Evolutionary conservation across 2,113 vertebrate species (phyloP).

Genomic region (Dolichotis patagonum): DNA sequence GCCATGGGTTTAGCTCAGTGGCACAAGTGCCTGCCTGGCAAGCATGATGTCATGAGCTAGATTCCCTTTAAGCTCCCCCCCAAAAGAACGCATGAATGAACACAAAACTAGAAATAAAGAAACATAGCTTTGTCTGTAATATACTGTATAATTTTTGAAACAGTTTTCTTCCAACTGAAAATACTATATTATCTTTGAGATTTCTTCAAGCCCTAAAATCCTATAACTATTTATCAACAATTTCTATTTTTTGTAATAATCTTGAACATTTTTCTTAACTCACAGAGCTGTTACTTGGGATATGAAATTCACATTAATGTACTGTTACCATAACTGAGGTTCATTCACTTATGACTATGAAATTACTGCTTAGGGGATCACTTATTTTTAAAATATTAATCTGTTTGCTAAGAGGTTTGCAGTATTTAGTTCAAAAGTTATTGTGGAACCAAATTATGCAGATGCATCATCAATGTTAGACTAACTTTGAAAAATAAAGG

Average conservation of each 20-base stretch:
- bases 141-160: not conserved
- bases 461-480: not conserved
- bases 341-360: conserved; percentile 48
- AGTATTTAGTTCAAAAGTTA: conserved; percentile 31
- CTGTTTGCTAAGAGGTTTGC: not conserved
- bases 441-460: conserved; percentile 4
- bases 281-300: not conserved
- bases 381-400: conserved; percentile 49
- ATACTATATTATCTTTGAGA: not conserved
- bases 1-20: no score
- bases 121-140: not conserved
- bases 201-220: not conserved
- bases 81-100: not conserved
- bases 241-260: not conserved
- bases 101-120: not conserved
- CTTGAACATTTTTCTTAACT: not conserved
- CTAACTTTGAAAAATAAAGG: not conserved
- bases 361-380: conserved; percentile 34
- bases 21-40: no score
- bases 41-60: no score
- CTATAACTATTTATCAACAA: not conserved
- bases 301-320: conserved; percentile 44
- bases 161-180: not conserved
- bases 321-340: not conserved
- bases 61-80: no score